Evolutionary conservation across 2,113 vertebrate species (phyloP).

Genomic region (Gallinago undulata): DNA sequence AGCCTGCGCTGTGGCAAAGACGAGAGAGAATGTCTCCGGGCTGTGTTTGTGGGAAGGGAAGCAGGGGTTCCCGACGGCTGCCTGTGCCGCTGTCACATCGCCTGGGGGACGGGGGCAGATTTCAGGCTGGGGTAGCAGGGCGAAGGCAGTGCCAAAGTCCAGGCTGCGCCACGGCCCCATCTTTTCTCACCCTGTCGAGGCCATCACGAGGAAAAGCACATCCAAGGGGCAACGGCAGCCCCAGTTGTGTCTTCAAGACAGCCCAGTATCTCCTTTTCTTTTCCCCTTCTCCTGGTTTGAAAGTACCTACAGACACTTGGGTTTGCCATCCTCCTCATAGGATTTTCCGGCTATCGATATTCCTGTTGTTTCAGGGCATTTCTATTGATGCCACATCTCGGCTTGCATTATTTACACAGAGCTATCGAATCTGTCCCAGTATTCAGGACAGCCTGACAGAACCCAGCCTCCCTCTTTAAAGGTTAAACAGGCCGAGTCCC

Average conservation of each 20-base stretch:
- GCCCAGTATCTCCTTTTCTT: background rate
- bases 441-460: slow-evolving; percentile 16
- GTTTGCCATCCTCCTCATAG: slow-evolving; percentile 15
- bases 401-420: slow-evolving; percentile 24
- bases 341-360: slow-evolving; percentile 59
- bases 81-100: fast-evolving
- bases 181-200: background rate
- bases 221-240: background rate
- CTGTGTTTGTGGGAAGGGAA: slow-evolving; percentile 30
- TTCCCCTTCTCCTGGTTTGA: background rate
- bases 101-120: background rate
- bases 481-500: background rate
- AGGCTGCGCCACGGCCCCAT: background rate
- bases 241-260: background rate
- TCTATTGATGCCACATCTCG: slow-evolving; percentile 43
- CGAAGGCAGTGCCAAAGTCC: background rate
- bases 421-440: background rate
- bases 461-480: background rate
- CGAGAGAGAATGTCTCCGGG: slow-evolving; percentile 23
- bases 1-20: slow-evolving; percentile 63
- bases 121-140: background rate
- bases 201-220: background rate
- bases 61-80: background rate
- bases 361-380: slow-evolving; percentile 43
- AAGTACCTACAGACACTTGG: background rate